Evolutionary conservation across 2,113 vertebrate genomes (phyloP), one percentile per base, ranked within the genome.

Genomic region (Actenoides lindsayi): DNA sequence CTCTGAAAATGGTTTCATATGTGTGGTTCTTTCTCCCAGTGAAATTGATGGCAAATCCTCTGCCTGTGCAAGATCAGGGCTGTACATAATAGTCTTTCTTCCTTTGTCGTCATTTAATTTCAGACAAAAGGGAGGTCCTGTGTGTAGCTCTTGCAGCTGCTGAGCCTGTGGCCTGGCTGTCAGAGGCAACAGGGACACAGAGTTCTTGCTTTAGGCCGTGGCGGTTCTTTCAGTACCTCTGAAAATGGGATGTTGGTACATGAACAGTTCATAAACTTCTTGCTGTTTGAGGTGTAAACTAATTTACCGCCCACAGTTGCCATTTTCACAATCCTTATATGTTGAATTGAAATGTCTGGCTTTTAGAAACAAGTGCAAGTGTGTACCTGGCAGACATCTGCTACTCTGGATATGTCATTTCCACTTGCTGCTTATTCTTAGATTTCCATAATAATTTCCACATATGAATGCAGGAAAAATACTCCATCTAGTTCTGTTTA

Each of bases 391-490:
- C 92, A 96, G 86, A 59, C 85, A 77, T 89, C 51, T 76, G 69
- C 86, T 68, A 41, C 46, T 4, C 86, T 75, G 90, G 83, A 57
- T 84, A 62, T 94, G 82, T 90, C 70, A 79, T 92, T 95, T 89
- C 88, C 81, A 86, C 48, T 83, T 85, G 64, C 69, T 90, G 75
- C 77, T 88, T 93, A 65, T 89, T 92, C 81, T 88, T 81, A 89
- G 87, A 16, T 50, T 85, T 94, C 75, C 79, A 53, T 96, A 93
- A 96, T 95, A 89, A 93, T 97, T 97, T 97, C 96, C 93, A 96
- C 81, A 63, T 65, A 71, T 15, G 64, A 95, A 84, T 69, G 50
- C 76, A 93, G 96, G 91, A 93, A 89, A 96, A 97, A 87, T 94
- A 64, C 60, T 93, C 71, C 57, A 51, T 33, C 68, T 85, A 42